A percentile compares a stretch with the other conserved stretches of the same genome.
Conservation (phyloP, 2,888 invertebrate species). For the Lobophora halterata region DNA sequence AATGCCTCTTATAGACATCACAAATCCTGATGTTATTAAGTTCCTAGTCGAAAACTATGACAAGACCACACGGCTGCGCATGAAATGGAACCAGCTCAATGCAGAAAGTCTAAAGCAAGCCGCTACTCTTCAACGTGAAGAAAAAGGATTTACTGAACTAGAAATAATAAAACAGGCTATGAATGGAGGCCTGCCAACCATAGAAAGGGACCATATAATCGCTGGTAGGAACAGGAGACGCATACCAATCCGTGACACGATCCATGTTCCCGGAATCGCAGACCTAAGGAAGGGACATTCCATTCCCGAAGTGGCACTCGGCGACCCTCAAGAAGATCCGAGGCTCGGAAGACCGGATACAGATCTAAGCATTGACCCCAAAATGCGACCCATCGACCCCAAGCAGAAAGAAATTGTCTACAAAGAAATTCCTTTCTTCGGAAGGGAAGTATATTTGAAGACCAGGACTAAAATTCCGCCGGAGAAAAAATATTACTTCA, state of each 20-base stretch:
- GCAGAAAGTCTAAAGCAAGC: conserved; percentile 38
- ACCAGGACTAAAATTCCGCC: conserved; percentile 38
- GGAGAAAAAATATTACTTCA: conserved; percentile 49
- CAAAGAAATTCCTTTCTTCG: conserved; percentile 44
- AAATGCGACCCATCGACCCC: conserved; percentile 46
- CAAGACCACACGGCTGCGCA: conserved; percentile 44
- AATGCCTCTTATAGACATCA: conserved; percentile 50
- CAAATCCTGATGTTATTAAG: conserved; percentile 46
- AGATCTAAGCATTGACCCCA: conserved; percentile 39
- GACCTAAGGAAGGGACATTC: conserved; percentile 44
- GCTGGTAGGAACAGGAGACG: conserved; percentile 36
- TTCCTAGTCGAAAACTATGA: conserved; percentile 51
- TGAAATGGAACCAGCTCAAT: conserved; percentile 44
- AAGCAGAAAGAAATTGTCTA: conserved; percentile 40
- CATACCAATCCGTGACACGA: conserved; percentile 37
- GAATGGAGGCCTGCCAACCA: conserved; percentile 38
- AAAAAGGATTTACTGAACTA: conserved; percentile 39
- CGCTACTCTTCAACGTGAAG: conserved; percentile 40
- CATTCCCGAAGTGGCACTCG: conserved; percentile 45
- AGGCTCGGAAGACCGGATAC: conserved; percentile 42
- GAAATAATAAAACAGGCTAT: conserved; percentile 30
- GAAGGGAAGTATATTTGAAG: conserved; percentile 45
- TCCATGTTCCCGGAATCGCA: conserved; percentile 31
- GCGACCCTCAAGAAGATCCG: conserved; percentile 45
- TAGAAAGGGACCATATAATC: conserved; percentile 37